A percentile compares a stretch with the other conserved stretches of the same genome.
Conservation (phyloP, 2,888 invertebrate species). For the Nudaria mundana region DNA sequence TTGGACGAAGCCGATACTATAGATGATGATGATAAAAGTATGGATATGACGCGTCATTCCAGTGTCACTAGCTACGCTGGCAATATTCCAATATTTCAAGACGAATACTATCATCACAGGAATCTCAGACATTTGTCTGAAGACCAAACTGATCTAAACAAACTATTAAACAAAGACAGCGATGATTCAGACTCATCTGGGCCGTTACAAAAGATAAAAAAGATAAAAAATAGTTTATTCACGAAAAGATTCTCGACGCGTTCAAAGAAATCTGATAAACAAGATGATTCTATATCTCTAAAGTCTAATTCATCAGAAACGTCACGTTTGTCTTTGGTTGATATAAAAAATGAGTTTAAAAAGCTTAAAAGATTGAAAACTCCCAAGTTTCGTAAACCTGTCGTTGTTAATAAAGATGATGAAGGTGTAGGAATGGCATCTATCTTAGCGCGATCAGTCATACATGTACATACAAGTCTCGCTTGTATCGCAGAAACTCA, state of each 20-base stretch:
- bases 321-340: constrained; percentile 66
- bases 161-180: constrained; percentile 77
- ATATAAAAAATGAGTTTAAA: constrained; percentile 67
- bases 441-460: constrained; percentile 83
- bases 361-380: constrained; percentile 69
- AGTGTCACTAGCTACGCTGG: constrained; percentile 60
- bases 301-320: constrained; percentile 75
- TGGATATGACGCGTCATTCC: constrained; percentile 48
- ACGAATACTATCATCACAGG: constrained; percentile 56
- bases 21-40: constrained; percentile 64
- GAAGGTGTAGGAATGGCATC: constrained; percentile 84
- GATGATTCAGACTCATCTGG: constrained; percentile 70
- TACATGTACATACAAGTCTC: constrained; percentile 80
- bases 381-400: constrained; percentile 57
- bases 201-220: constrained; percentile 79
- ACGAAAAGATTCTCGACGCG: constrained; percentile 82
- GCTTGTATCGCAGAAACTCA: constrained; percentile 81
- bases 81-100: constrained; percentile 62
- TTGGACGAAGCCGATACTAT: constrained; percentile 60
- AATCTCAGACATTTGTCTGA: constrained; percentile 65
- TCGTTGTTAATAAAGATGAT: constrained; percentile 54
- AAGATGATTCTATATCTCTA: constrained; percentile 76
- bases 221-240: constrained; percentile 82
- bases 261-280: constrained; percentile 76
- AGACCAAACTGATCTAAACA: constrained; percentile 68